Percentiles rank a stretch among this genome's conserved stretches.
Evolutionary conservation across 2,888 invertebrate genomes (phyloP).

Genomic region (Mesorhabditis spiculigera): DNA sequence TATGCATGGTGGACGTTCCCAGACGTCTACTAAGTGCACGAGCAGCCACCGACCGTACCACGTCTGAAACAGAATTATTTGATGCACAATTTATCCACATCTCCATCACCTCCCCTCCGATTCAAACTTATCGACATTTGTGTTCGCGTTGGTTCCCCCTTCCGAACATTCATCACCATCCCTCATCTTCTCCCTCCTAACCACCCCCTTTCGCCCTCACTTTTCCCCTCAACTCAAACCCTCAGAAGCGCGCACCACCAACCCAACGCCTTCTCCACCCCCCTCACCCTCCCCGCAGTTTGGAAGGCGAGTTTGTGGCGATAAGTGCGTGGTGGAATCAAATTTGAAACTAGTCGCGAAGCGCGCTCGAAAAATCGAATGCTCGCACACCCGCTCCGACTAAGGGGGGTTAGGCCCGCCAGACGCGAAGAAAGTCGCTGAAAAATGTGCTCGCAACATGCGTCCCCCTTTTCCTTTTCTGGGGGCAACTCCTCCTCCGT

Average conservation of each 20-base stretch:
- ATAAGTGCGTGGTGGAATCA: conserved; percentile 6
- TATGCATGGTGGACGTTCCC: conserved; percentile 44
- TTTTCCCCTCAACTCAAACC: neutral
- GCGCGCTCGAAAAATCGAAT: conserved; percentile 6
- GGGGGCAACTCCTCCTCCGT: too few species aligned
- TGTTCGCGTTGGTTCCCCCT: too few species aligned
- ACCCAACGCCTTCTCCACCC: too few species aligned
- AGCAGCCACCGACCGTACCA: conserved; percentile 57
- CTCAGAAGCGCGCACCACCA: too few species aligned
- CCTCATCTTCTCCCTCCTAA: neutral
- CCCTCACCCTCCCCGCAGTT: too few species aligned
- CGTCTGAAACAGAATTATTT: conserved; percentile 34
- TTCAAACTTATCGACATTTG: too few species aligned
- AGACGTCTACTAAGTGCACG: conserved; percentile 31
- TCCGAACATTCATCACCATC: neutral
- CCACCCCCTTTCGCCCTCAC: conserved; percentile 1
- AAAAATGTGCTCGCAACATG: conserved; percentile 4
- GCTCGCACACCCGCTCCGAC: neutral
- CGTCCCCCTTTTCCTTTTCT: too few species aligned
- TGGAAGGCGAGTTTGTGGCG: conserved; percentile 2
- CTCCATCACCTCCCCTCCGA: too few species aligned
- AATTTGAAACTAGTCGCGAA: conserved; percentile 1
- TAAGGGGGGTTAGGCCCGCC: too few species aligned
- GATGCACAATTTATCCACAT: too few species aligned
- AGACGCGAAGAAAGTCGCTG: neutral